phyloP scores from a whole-genome alignment of 2,888 invertebrate species.

The Scaptodrosophila latifasciaeformis region DNA sequence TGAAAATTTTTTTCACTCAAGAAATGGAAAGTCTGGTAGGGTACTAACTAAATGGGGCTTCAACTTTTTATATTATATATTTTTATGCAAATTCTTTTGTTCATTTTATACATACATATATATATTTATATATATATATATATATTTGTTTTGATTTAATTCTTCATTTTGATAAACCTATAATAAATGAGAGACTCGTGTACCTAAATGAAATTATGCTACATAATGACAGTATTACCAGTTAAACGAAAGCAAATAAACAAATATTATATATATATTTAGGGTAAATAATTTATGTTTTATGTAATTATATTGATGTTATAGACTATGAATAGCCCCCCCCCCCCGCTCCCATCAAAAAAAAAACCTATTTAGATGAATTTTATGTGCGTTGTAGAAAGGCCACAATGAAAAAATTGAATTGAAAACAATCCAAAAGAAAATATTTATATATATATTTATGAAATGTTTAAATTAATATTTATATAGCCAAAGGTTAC shows the following conservation, averaged over 20 bases:
- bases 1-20: too few species aligned
- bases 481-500: constrained; percentile 4
- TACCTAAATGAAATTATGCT: constrained; percentile 54
- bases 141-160: constrained; percentile 7
- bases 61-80: too few species aligned
- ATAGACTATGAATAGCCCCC: constrained; percentile 43
- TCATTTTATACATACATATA: too few species aligned
- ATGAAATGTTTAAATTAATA: constrained; percentile 7
- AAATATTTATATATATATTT: constrained; percentile 29
- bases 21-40: too few species aligned
- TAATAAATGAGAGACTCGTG: constrained; percentile 66
- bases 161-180: constrained; percentile 34
- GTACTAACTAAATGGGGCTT: too few species aligned
- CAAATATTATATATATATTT: constrained; percentile 1
- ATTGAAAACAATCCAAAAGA: constrained; percentile 11
- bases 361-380: constrained; percentile 18
- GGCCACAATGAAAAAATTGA: constrained; percentile 14
- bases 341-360: too few species aligned
- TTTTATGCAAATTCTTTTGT: too few species aligned
- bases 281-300: constrained; percentile 1
- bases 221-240: constrained; percentile 1
- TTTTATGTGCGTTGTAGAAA: background rate
- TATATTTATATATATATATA: constrained; percentile 13
- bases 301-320: constrained; percentile 54
- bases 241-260: background rate